These are phyloP conservation scores for Hippocampus barbouri DNA, from an alignment of 2,113 vertebrate genomes.

Conservation along the genomic window DNA sequence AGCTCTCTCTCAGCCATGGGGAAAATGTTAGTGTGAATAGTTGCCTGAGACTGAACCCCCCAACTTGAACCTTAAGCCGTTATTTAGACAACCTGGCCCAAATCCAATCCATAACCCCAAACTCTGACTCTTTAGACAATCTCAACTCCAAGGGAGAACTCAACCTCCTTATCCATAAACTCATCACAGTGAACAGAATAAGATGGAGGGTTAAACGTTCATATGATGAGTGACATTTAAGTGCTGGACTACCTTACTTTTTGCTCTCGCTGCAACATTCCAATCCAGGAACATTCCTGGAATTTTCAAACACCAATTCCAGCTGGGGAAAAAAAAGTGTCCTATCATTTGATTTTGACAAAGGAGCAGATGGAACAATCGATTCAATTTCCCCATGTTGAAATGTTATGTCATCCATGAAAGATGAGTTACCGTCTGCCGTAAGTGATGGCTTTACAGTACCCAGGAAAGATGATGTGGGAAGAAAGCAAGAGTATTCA, in stretches of 20 bases:
- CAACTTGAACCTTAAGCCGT: too few species aligned
- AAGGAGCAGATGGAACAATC: not conserved
- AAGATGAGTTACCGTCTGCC: not conserved
- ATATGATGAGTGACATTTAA: not conserved
- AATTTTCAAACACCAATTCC: not conserved
- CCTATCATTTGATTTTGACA: not conserved
- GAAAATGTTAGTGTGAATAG: too few species aligned
- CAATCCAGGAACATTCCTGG: not conserved
- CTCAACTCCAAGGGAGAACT: too few species aligned
- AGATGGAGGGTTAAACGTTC: not conserved
- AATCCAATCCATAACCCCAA: too few species aligned
- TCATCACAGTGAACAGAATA: not conserved
- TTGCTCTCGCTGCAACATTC: not conserved
- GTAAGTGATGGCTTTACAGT: too few species aligned
- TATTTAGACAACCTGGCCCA: too few species aligned
- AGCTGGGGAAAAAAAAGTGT: not conserved
- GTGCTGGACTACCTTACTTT: not conserved
- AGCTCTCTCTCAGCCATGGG: too few species aligned
- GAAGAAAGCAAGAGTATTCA: not conserved
- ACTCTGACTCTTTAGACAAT: too few species aligned
- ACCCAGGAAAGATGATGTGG: not conserved
- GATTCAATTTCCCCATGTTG: not conserved
- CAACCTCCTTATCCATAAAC: not conserved
- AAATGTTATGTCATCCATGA: slow-evolving; percentile 1
- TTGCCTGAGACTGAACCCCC: too few species aligned